Evolutionary conservation across 2,888 invertebrate genomes (phyloP).

Genomic region (Gerosis bhagava): DNA sequence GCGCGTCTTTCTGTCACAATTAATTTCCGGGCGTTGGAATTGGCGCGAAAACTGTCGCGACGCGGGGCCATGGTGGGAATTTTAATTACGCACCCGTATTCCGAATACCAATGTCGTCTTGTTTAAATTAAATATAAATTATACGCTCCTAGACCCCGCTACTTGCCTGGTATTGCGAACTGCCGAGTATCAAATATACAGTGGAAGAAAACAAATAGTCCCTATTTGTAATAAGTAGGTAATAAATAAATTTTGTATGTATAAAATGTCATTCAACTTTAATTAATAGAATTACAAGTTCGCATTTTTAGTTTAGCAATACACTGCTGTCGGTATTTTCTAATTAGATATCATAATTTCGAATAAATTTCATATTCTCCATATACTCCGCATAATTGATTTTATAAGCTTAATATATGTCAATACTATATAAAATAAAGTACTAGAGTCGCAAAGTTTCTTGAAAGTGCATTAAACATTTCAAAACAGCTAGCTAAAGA

Average conservation of each 20-base stretch:
- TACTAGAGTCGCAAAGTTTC: slow-evolving; percentile 17
- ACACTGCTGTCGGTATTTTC: too few relatives aligned
- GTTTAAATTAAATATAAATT: slow-evolving; percentile 81
- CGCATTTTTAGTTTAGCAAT: slow-evolving; percentile 3
- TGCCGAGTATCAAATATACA: slow-evolving; percentile 69
- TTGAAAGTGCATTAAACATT: slow-evolving; percentile 20
- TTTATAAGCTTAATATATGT: too few relatives aligned
- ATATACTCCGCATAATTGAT: too few relatives aligned
- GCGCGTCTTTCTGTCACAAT: slow-evolving; percentile 82
- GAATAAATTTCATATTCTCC: too few relatives aligned
- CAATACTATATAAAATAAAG: slow-evolving; percentile 19
- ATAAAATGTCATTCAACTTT: too few relatives aligned
- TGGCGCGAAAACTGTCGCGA: slow-evolving; percentile 82
- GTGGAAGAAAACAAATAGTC: too few relatives aligned
- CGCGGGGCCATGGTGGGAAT: slow-evolving; percentile 67
- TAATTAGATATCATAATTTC: too few relatives aligned
- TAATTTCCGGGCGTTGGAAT: slow-evolving; percentile 82
- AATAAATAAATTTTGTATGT: too few relatives aligned
- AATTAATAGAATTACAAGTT: too few relatives aligned
- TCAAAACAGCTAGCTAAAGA: slow-evolving; percentile 21
- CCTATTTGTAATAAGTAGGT: too few relatives aligned
- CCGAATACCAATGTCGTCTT: slow-evolving; percentile 80
- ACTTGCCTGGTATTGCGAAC: slow-evolving; percentile 71
- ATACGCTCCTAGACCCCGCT: slow-evolving; percentile 77
- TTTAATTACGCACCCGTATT: slow-evolving; percentile 81